These are phyloP conservation scores for Hololepta plana DNA, from an alignment of 2,888 invertebrate species.

Conservation along the genomic window DNA sequence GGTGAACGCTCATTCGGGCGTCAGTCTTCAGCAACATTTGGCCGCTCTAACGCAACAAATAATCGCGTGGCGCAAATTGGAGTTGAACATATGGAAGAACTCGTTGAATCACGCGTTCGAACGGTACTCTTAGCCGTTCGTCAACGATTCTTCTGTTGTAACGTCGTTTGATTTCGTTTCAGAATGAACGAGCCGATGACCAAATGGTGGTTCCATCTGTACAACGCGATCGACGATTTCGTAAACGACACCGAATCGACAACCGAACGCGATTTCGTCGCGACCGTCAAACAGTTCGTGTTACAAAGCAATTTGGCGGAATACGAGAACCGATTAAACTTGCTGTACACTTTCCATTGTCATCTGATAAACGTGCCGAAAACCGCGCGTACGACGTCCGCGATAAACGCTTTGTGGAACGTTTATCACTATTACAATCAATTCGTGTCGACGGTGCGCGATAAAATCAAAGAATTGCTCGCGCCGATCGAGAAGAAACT, in stretches of 20 bases:
- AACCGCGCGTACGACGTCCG: no score
- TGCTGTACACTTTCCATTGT: constrained; percentile 66
- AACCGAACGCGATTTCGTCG: constrained; percentile 27
- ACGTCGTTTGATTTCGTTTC: constrained; percentile 11
- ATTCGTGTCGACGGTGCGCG: constrained; percentile 45
- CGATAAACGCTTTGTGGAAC: constrained; percentile 59
- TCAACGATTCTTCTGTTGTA: not conserved
- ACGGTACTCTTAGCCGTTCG: constrained; percentile 30
- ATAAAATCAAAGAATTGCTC: constrained; percentile 46
- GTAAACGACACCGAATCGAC: constrained; percentile 21
- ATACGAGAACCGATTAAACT: constrained; percentile 56
- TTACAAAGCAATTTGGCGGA: constrained; percentile 71
- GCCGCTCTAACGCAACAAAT: constrained; percentile 61
- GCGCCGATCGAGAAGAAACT: constrained; percentile 81
- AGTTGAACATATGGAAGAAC: constrained; percentile 75
- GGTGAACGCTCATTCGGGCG: constrained; percentile 69
- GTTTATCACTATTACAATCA: constrained; percentile 69
- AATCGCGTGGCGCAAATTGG: constrained; percentile 78
- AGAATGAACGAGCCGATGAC: constrained; percentile 49
- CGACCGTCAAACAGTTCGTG: constrained; percentile 62
- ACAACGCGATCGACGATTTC: constrained; percentile 49
- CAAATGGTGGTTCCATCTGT: constrained; percentile 86
- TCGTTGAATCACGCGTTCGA: constrained; percentile 51
- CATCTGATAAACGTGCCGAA: no score
- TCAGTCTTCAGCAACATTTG: constrained; percentile 62